Evolutionary conservation across 92 coral and sea anemone species (phyloP).

Genomic region (Palythoa heliodiscus): DNA sequence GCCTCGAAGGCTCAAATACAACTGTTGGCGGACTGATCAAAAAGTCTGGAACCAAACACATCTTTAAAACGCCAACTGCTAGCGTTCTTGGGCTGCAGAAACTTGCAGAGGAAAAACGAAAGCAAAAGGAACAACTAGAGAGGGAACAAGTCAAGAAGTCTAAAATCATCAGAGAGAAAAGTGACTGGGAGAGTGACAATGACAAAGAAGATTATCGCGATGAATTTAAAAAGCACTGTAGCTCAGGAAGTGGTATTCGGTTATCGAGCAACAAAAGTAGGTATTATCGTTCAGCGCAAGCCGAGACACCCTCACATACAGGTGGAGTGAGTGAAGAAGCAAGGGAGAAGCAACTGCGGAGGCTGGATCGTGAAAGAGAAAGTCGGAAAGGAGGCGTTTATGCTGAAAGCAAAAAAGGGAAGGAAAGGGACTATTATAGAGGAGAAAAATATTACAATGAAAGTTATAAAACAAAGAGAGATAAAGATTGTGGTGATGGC

Average conservation of each 20-base stretch:
- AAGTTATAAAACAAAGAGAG: slow-evolving; percentile 47
- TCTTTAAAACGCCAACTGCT: slow-evolving; percentile 60
- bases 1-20: slow-evolving; percentile 81
- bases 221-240: slow-evolving; percentile 44
- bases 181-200: slow-evolving; percentile 65
- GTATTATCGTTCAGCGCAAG: slow-evolving; percentile 85
- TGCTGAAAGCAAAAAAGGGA: slow-evolving; percentile 68
- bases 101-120: slow-evolving; percentile 90
- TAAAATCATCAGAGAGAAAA: slow-evolving; percentile 41
- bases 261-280: slow-evolving; percentile 61
- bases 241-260: slow-evolving; percentile 54
- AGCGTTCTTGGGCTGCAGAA: slow-evolving; percentile 88
- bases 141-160: slow-evolving; percentile 62
- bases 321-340: slow-evolving; percentile 96
- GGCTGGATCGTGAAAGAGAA: slow-evolving; percentile 89
- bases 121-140: slow-evolving; percentile 60
- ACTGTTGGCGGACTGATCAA: slow-evolving; percentile 74
- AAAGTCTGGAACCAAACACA: slow-evolving; percentile 67
- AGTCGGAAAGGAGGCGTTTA: slow-evolving; percentile 85
- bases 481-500: slow-evolving; percentile 44
- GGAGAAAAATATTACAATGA: slow-evolving; percentile 52
- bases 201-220: slow-evolving; percentile 47
- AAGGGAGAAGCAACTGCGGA: slow-evolving; percentile 83
- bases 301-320: slow-evolving; percentile 94
- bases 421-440: slow-evolving; percentile 50